phyloP scores from a whole-genome alignment of 1,140 invertebrate species.

The Achatina immaculata region DNA sequence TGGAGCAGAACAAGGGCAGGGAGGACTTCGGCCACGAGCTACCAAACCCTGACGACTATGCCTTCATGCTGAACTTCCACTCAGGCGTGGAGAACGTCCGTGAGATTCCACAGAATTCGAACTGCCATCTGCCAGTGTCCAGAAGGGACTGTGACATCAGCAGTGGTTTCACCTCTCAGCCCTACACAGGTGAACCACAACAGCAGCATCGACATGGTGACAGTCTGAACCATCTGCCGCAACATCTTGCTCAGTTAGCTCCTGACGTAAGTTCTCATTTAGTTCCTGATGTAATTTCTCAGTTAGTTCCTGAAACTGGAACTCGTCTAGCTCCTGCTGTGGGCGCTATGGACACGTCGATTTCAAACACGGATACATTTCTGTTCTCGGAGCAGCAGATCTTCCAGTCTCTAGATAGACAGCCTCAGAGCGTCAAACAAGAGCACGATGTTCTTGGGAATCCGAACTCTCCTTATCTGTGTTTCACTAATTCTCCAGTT shows the following conservation, averaged over 20 bases:
- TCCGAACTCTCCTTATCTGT: not conserved
- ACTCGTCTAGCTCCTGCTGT: not conserved
- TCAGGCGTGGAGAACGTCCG: not conserved
- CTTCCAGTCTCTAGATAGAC: not conserved
- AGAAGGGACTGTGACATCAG: not conserved
- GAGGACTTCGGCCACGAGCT: not conserved
- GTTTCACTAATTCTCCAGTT: not conserved
- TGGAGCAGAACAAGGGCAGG: constrained; percentile 47
- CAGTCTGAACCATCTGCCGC: not conserved
- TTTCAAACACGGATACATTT: not conserved
- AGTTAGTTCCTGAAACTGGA: too few species aligned
- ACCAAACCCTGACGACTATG: constrained; percentile 35
- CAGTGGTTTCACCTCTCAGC: not conserved
- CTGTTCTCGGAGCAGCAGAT: not conserved
- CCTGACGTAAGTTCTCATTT: not conserved
- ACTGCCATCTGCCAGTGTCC: not conserved
- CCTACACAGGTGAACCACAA: not conserved
- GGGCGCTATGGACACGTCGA: not conserved
- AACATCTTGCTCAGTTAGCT: not conserved
- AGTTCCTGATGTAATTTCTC: not conserved
- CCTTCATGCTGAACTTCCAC: constrained; percentile 34
- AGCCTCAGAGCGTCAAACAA: not conserved
- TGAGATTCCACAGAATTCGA: not conserved
- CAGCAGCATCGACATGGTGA: not conserved
- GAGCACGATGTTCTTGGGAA: not conserved